Base-by-base conservation (phyloP, 2,888 invertebrate species). In the Lacanobia oleracea region DNA sequence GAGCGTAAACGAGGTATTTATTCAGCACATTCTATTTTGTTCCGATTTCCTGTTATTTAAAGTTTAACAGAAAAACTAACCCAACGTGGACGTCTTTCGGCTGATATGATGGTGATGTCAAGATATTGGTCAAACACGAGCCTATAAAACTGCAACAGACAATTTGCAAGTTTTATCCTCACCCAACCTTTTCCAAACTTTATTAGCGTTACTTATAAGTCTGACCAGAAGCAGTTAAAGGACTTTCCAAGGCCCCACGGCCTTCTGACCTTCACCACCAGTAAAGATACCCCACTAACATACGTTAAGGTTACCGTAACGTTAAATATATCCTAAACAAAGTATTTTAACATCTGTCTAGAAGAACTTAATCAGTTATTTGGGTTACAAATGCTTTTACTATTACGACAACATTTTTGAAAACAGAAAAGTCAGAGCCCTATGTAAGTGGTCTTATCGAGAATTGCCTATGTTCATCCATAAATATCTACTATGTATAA, bases 191-290 rank as follows among this genome's bases (percentile, higher is more conserved):
- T 27, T 59, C 43, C 40, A 14, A 57, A 27, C 27, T 16, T 45
- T 27, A 50, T 10, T 3, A 0, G 9, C 0, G 6, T 18, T 10
- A 59, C 4, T 4, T 16, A 33, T 12, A 48, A 75, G n/a, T 21
- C 8, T 6, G 5, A 43, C 21, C 33, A 43, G 33, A 50, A 9
- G 0, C 18, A 37, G n/a, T 78, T 6, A 21, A 10, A 77, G 1
- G 21, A 72, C 51, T 51, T 72, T 14, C 40, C 5, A 72, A 61
- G 0, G 33, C 43, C 48, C 72, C 2, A 61, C 14, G 56, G 43
- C 8, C 60, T 16, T 50, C 27, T 50, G 37, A 72, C 43, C 61
- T 61, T 50, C 18, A 56, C 50, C 23, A 21, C 27, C 40, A 7
- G 12, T 12, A 40, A 37, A 56, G 16, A 61, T 14, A 57, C 43